These are phyloP conservation scores for Danaus plexippus DNA, from an alignment of 1,140 invertebrate species.

Conservation along the genomic window DNA sequence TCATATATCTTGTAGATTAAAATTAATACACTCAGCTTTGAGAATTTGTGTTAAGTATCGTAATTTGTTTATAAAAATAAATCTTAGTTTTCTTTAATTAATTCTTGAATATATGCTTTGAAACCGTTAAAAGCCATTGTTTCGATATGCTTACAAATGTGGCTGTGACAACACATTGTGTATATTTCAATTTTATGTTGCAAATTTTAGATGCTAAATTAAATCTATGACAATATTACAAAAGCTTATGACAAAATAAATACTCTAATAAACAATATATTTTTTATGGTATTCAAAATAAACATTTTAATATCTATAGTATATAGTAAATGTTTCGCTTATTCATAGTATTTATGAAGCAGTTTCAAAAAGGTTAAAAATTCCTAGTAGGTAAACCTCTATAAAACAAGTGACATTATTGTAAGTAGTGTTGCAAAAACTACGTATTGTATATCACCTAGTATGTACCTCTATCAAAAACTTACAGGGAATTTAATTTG, in stretches of 20 bases:
- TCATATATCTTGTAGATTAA: neutral
- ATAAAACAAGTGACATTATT: no score
- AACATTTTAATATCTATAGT: neutral
- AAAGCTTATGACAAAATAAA: neutral
- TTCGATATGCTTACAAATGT: neutral
- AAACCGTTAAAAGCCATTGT: neutral
- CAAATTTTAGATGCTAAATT: slow-evolving; percentile 1
- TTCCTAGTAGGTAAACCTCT: no score
- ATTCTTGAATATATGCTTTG: neutral
- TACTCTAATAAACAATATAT: neutral
- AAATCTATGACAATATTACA: slow-evolving; percentile 15
- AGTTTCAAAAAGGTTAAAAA: no score
- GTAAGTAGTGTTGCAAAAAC: neutral
- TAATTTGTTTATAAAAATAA: neutral
- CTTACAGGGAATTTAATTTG: slow-evolving; percentile 13
- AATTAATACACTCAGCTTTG: neutral
- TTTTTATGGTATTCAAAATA: neutral
- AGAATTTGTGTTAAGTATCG: slow-evolving; percentile 5
- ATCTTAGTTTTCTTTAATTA: neutral
- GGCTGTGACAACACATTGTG: slow-evolving; percentile 8
- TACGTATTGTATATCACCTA: slow-evolving; percentile 2
- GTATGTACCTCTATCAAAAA: slow-evolving; percentile 11
- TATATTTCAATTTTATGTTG: slow-evolving; percentile 3
- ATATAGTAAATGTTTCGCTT: neutral
- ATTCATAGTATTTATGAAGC: neutral